Evolutionary conservation across 2,888 invertebrate species (phyloP).

Genomic region (Calephelis perditalis): DNA sequence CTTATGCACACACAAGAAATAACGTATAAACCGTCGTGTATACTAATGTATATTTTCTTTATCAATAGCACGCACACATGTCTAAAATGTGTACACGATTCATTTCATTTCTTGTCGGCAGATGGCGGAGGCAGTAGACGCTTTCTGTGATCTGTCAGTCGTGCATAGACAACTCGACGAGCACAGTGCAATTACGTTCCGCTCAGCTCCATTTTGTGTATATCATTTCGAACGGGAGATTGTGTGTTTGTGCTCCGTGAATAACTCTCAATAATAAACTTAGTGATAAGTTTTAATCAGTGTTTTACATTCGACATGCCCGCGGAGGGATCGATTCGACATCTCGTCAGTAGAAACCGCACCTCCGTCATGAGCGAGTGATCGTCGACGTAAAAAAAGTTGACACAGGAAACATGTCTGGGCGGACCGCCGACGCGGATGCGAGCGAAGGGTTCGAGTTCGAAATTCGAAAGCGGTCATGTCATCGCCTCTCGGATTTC

Average conservation of each 20-base stretch:
- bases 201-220: conserved; percentile 74
- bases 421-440: conserved; percentile 75
- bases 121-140: conserved; percentile 77
- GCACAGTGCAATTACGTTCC: conserved; percentile 59
- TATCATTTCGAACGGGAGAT: conserved; percentile 74
- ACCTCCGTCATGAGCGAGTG: conserved; percentile 77
- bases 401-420: conserved; percentile 77
- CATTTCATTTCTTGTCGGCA: conserved; percentile 70
- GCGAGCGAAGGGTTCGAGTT: conserved; percentile 75
- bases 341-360: conserved; percentile 75
- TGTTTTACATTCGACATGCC: conserved; percentile 70
- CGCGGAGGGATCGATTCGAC: conserved; percentile 69
- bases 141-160: conserved; percentile 74
- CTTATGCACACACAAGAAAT: conserved; percentile 1
- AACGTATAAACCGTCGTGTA: not conserved
- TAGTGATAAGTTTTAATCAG: conserved; percentile 51
- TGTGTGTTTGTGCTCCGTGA: conserved; percentile 75
- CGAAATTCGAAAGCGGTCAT: conserved; percentile 79
- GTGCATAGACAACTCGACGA: conserved; percentile 74
- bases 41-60: conserved; percentile 47
- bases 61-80: conserved; percentile 43
- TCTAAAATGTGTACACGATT: conserved; percentile 56
- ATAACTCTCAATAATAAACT: conserved; percentile 58
- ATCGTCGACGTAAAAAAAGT: conserved; percentile 75
- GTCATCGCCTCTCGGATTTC: conserved; percentile 76